phyloP scores from a whole-genome alignment of 2,888 invertebrate species.

The Strigamia maritima region DNA sequence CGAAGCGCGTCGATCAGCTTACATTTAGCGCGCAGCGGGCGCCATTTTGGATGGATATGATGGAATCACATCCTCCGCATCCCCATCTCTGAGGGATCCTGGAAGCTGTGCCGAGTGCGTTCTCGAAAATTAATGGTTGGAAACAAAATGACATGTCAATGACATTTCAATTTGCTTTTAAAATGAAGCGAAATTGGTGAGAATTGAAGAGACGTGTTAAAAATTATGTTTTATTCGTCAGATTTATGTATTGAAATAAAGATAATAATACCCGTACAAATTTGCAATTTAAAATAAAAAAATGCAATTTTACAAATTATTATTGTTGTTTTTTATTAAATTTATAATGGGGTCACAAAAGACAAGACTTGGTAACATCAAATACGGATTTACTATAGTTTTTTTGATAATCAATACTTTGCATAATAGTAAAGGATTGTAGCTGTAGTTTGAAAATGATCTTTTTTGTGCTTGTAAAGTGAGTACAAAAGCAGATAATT shows the following conservation, averaged over 20 bases:
- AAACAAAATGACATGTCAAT: slow-evolving; percentile 2
- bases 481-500: slow-evolving; percentile 5
- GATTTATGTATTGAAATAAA: background rate
- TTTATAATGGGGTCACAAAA: background rate
- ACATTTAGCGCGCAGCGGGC: slow-evolving; percentile 34
- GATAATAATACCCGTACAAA: slow-evolving; percentile 33
- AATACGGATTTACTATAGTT: background rate
- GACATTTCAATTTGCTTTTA: slow-evolving; percentile 18
- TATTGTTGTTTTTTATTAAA: background rate
- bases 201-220: background rate
- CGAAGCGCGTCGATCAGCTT: slow-evolving; percentile 20
- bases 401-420: background rate
- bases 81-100: slow-evolving; percentile 1
- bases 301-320: background rate
- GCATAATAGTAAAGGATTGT: background rate
- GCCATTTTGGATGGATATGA: slow-evolving; percentile 28
- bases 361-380: background rate
- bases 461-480: slow-evolving; percentile 3
- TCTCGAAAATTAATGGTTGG: background rate
- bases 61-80: slow-evolving; percentile 30
- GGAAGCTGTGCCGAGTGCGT: background rate
- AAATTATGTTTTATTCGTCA: background rate
- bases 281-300: slow-evolving; percentile 1
- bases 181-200: background rate
- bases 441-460: background rate